A percentile compares a stretch with the other conserved stretches of the same genome.
Evolutionary conservation across 1,140 invertebrate genomes (phyloP).

Genomic region (Drosophila miranda): DNA sequence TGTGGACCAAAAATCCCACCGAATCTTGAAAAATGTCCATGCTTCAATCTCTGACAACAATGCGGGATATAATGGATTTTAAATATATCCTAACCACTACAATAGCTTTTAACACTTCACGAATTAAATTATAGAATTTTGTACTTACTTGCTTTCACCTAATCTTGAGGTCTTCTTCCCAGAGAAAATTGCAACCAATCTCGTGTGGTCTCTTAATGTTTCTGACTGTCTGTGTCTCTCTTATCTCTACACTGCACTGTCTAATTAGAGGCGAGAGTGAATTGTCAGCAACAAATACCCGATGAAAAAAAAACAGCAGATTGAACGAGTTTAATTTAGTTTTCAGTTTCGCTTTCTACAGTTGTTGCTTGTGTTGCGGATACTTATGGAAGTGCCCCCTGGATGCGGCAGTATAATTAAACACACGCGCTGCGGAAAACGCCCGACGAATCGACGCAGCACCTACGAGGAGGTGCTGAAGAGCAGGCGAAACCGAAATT

Average conservation of each 20-base stretch:
- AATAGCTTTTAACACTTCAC: no score
- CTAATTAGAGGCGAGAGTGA: background rate
- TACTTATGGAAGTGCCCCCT: conserved; percentile 3
- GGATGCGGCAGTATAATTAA: conserved; percentile 39
- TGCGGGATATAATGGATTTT: no score
- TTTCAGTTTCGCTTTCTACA: conserved; percentile 15
- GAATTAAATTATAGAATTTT: no score
- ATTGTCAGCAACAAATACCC: background rate
- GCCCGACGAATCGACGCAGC: conserved; percentile 4
- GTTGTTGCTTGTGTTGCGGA: conserved; percentile 16
- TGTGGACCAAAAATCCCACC: no score
- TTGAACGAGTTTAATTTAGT: conserved; percentile 40
- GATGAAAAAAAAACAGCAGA: conserved; percentile 13
- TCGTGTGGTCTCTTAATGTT: background rate
- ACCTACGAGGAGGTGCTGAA: background rate
- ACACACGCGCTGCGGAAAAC: conserved; percentile 48
- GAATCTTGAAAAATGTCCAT: no score
- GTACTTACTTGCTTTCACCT: background rate
- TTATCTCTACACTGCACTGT: background rate
- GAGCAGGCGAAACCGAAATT: conserved; percentile 24
- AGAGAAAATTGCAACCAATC: background rate
- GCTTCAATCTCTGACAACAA: no score
- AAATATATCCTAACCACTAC: no score
- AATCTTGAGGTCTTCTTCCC: background rate
- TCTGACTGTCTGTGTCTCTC: conserved; percentile 1